A percentile compares a stretch with the other conserved stretches of the same genome.
Evolutionary conservation across 2,113 vertebrate genomes (phyloP).

Genomic region (Sander vitreus): DNA sequence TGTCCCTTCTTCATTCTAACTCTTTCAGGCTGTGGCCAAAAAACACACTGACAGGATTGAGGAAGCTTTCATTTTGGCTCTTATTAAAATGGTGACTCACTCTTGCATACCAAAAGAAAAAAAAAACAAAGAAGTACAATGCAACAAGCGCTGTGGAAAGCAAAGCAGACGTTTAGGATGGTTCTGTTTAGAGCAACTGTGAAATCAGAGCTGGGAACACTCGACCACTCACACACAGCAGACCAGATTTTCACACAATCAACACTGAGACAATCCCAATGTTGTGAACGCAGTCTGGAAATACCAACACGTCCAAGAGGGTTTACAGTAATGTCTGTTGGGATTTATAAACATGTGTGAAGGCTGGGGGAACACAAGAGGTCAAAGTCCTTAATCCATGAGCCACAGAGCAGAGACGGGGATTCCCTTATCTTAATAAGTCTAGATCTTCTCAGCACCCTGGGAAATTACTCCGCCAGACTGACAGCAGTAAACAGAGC

Average conservation of each 20-base stretch:
- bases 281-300: slow-evolving; percentile 28
- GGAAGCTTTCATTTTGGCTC: slow-evolving; percentile 40
- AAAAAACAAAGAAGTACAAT: neutral
- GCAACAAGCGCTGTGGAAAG: neutral
- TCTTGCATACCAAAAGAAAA: slow-evolving; percentile 1
- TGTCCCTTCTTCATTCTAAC: slow-evolving; percentile 21
- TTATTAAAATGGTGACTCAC: slow-evolving; percentile 56
- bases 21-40: slow-evolving; percentile 23
- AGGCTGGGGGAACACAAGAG: slow-evolving; percentile 19
- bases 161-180: neutral
- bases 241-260: slow-evolving; percentile 20
- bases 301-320: slow-evolving; percentile 31
- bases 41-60: slow-evolving; percentile 19
- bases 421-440: slow-evolving; percentile 67
- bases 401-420: slow-evolving; percentile 44
- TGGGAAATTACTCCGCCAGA: slow-evolving; percentile 4
- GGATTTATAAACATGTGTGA: slow-evolving; percentile 47
- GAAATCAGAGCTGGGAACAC: slow-evolving; percentile 30
- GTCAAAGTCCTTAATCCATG: slow-evolving; percentile 46
- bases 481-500: slow-evolving; percentile 46
- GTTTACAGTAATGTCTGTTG: slow-evolving; percentile 37
- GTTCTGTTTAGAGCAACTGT: slow-evolving; percentile 23
- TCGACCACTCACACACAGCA: slow-evolving; percentile 15
- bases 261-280: slow-evolving; percentile 1
- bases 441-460: slow-evolving; percentile 36